phyloP scores from a whole-genome alignment of 2,888 invertebrate species.

The Schizaphis graminum region DNA sequence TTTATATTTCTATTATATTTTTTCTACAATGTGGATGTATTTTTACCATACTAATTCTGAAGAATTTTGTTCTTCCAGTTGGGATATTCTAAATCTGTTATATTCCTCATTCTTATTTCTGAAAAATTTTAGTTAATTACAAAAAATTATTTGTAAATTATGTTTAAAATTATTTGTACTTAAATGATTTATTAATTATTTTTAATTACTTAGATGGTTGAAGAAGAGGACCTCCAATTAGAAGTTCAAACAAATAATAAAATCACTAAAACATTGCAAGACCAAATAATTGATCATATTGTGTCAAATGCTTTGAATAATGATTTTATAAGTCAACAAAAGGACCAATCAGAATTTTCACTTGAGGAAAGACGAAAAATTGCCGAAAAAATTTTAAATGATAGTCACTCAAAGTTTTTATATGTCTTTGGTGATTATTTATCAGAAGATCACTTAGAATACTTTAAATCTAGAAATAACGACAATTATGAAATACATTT shows the following conservation, averaged over 20 bases:
- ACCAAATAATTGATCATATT: conserved; percentile 53
- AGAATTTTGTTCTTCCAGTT: background rate
- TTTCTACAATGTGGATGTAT: background rate
- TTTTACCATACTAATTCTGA: background rate
- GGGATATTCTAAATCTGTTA: background rate
- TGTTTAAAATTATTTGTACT: background rate
- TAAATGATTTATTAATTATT: background rate
- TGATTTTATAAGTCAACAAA: conserved; percentile 86
- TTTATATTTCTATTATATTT: background rate
- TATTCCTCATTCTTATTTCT: background rate
- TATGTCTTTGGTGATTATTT: conserved; percentile 83
- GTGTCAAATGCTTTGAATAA: conserved; percentile 71
- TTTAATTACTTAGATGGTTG: conserved; percentile 24
- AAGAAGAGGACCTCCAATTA: background rate
- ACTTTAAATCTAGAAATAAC: conserved; percentile 75
- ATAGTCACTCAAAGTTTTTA: conserved; percentile 81
- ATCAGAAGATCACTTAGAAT: conserved; percentile 78
- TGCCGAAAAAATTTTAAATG: conserved; percentile 77
- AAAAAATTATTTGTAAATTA: background rate
- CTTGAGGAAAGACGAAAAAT: conserved; percentile 79
- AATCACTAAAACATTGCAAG: background rate
- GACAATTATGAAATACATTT: conserved; percentile 75
- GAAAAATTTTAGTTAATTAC: background rate
- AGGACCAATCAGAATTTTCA: conserved; percentile 82
- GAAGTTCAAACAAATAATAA: background rate